Base-by-base conservation (phyloP, 1,140 invertebrate species). In the Leptonema lineaticorne region DNA sequence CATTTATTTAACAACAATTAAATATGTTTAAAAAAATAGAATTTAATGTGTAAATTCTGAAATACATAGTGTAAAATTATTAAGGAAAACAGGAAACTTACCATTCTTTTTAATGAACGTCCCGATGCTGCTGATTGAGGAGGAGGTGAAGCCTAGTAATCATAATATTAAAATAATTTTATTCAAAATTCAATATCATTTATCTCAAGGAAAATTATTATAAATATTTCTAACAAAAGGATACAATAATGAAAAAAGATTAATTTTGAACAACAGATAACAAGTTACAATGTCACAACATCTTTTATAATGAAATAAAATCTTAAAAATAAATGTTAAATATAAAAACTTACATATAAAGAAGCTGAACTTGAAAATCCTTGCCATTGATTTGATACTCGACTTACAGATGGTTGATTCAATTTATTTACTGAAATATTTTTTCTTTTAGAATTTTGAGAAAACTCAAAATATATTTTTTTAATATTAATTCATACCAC, bases 71-170 rank as follows among this genome's bases (percentile, higher is more conserved):
- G n/a, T n/a, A n/a, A n/a, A n/a, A n/a, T n/a, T n/a, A n/a, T n/a
- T n/a, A n/a, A n/a, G n/a, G n/a, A n/a, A n/a, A n/a, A n/a, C n/a
- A n/a, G n/a, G n/a, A n/a, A n/a, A 62, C 24, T 1, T 6, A 64
- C 62, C 62, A 64, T 64, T 48, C 45, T 64, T 64, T 24, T 48
- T 28, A 64, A 30, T 3, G 62, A 64, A 27, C 26, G 33, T 28
- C 45, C 45, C 18, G 62, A 64, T 27, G 33, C 18, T 20, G 41
- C 41, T 9, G 62, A 64, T 11, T 28, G 62, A 4, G 46, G 62
- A 29, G 62, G 6, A 4, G 62, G 62, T 6, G 62, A 64, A 50
- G 45, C 46, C 62, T 64, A 26, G 1, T 24, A n/a, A n/a, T 1
- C n/a, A 18, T 8, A 58, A 26, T 24, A n/a, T n/a, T n/a, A n/a